Percentiles rank a stretch among this genome's conserved stretches.
These are phyloP conservation scores for Phyllotis vaccarum DNA, from an alignment of 2,797 vertebrate genomes.

Conservation along the genomic window DNA sequence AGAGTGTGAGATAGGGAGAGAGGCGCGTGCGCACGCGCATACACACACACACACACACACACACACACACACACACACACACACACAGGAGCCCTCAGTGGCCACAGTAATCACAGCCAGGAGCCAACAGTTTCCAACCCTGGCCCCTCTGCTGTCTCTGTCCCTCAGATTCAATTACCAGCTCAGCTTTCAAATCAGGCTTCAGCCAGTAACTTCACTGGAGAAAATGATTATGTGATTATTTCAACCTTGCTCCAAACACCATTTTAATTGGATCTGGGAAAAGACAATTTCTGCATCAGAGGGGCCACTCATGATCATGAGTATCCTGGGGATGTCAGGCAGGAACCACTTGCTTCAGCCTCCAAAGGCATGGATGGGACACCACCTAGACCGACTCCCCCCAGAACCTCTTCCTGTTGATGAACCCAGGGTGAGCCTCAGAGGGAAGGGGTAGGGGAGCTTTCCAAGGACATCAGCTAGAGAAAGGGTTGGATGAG, in stretches of 20 bases:
- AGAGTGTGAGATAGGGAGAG: not conserved
- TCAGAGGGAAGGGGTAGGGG: not conserved
- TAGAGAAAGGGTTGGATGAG: too few relatives aligned
- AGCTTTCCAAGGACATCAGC: not conserved
- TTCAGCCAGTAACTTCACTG: slow-evolving; percentile 74
- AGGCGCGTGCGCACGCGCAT: not conserved
- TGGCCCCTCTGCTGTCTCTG: not conserved
- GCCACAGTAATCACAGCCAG: not conserved
- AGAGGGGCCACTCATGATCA: not conserved
- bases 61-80: not conserved
- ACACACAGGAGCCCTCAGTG: fast-evolving
- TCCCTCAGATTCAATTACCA: slow-evolving; percentile 73
- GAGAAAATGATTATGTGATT: slow-evolving; percentile 82
- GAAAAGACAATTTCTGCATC: slow-evolving; percentile 74
- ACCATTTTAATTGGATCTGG: slow-evolving; percentile 81
- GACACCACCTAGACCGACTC: not conserved
- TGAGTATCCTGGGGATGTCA: not conserved
- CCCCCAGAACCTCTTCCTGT: not conserved
- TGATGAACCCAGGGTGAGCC: not conserved
- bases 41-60: not conserved
- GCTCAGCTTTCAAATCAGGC: slow-evolving; percentile 71
- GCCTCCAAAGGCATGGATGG: not conserved
- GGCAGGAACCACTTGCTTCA: not conserved
- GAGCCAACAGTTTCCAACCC: not conserved
- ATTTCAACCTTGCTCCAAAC: slow-evolving; percentile 81